A percentile compares a stretch with the other conserved stretches of the same genome.
Conservation (phyloP, 2,888 invertebrate genomes). For the Amblyjoppa fuscipennis region DNA sequence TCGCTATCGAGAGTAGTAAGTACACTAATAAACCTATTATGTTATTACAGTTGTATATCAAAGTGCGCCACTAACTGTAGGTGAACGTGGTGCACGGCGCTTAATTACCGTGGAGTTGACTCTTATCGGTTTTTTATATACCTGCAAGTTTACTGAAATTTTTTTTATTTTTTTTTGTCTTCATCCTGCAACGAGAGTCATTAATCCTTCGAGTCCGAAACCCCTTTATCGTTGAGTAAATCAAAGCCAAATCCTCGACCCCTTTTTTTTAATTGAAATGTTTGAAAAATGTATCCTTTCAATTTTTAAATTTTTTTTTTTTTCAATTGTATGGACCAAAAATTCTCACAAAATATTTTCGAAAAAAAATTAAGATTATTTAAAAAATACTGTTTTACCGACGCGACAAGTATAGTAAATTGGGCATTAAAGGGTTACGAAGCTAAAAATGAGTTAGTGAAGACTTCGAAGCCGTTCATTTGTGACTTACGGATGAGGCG, state of each 20-base stretch:
- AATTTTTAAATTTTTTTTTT: too few relatives aligned
- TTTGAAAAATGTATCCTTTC: not conserved
- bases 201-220: not conserved
- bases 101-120: not conserved
- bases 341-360: too few relatives aligned
- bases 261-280: not conserved
- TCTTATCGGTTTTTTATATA: not conserved
- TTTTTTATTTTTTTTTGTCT: not conserved
- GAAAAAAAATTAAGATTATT: not conserved
- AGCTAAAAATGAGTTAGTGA: not conserved
- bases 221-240: not conserved
- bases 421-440: not conserved
- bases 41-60: constrained; percentile 1
- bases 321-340: too few relatives aligned
- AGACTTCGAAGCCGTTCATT: not conserved
- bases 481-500: not conserved
- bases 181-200: not conserved
- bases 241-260: not conserved
- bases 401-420: not conserved
- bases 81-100: not conserved
- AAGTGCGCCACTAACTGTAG: not conserved
- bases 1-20: constrained; percentile 99
- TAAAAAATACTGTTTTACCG: not conserved
- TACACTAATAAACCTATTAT: constrained; percentile 80
- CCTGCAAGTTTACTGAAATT: not conserved